phyloP scores from a whole-genome alignment of 2,797 vertebrate genomes.

The Rhynchotus rufescens region DNA sequence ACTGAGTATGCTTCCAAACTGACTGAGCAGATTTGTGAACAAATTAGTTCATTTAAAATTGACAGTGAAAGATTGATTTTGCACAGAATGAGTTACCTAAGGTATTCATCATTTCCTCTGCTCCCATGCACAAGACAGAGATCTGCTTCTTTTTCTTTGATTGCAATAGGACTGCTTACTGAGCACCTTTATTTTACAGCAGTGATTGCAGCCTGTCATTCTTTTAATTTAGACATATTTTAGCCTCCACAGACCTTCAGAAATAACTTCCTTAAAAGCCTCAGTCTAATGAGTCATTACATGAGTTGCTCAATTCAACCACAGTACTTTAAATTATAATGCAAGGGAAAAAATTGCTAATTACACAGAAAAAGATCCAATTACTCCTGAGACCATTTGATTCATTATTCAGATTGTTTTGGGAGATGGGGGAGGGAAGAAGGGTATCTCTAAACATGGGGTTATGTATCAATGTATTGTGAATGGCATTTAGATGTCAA shows the following conservation, averaged over 20 bases:
- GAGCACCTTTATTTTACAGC: constrained; percentile 84
- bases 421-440: constrained; percentile 35
- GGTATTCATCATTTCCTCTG: constrained; percentile 86
- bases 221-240: constrained; percentile 87
- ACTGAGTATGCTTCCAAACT: constrained; percentile 92
- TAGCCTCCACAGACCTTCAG: constrained; percentile 83
- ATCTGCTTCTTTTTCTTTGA: constrained; percentile 82
- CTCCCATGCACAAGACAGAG: constrained; percentile 79
- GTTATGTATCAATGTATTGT: constrained; percentile 63
- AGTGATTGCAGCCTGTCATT: constrained; percentile 85
- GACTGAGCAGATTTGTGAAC: constrained; percentile 93
- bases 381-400: constrained; percentile 79
- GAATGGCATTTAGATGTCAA: constrained; percentile 49
- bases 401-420: constrained; percentile 80
- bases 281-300: constrained; percentile 85
- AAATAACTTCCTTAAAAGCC: constrained; percentile 87
- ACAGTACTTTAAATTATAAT: constrained; percentile 84
- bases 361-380: constrained; percentile 83
- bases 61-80: constrained; percentile 93
- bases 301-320: constrained; percentile 81
- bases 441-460: constrained; percentile 66
- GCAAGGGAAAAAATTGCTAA: constrained; percentile 82
- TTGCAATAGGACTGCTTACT: constrained; percentile 87
- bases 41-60: constrained; percentile 97
- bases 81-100: constrained; percentile 84